phyloP scores from a whole-genome alignment of 2,113 vertebrate genomes.

The Ictalurus furcatus region DNA sequence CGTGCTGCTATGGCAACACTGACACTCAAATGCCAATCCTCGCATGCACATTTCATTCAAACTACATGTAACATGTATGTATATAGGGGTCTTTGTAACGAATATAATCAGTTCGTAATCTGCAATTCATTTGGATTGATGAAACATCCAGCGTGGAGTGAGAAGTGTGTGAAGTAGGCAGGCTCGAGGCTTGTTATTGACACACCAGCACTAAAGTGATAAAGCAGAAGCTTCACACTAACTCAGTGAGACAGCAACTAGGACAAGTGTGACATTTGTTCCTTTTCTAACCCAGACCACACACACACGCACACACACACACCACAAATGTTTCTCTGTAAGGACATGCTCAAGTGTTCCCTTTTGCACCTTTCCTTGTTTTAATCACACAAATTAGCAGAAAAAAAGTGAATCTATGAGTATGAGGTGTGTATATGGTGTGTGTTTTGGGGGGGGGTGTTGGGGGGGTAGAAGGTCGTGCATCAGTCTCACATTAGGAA shows the following conservation, averaged over 20 bases:
- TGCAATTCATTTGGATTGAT: background rate
- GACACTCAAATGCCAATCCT: background rate
- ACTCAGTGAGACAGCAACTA: constrained; percentile 22
- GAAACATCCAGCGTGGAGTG: constrained; percentile 8
- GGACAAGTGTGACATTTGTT: constrained; percentile 26
- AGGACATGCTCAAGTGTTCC: background rate
- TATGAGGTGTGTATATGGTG: constrained; percentile 19
- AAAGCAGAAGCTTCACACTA: constrained; percentile 34
- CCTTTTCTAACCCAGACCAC: constrained; percentile 24
- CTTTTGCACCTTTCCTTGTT: background rate
- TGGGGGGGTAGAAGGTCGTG: background rate
- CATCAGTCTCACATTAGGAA: constrained; percentile 47
- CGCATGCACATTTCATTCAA: background rate
- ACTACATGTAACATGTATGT: too few species aligned
- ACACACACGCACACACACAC: constrained; percentile 17
- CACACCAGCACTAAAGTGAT: constrained; percentile 22
- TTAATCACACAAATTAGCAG: background rate
- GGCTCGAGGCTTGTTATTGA: constrained; percentile 30
- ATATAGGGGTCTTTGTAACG: background rate
- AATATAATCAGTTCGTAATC: background rate
- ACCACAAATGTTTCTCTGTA: background rate
- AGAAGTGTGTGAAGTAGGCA: constrained; percentile 29
- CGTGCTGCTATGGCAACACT: background rate
- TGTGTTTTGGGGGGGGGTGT: background rate
- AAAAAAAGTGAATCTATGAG: constrained; percentile 1